Conservation (phyloP, 2,888 invertebrate species). For the Chorisops tibialis region DNA sequence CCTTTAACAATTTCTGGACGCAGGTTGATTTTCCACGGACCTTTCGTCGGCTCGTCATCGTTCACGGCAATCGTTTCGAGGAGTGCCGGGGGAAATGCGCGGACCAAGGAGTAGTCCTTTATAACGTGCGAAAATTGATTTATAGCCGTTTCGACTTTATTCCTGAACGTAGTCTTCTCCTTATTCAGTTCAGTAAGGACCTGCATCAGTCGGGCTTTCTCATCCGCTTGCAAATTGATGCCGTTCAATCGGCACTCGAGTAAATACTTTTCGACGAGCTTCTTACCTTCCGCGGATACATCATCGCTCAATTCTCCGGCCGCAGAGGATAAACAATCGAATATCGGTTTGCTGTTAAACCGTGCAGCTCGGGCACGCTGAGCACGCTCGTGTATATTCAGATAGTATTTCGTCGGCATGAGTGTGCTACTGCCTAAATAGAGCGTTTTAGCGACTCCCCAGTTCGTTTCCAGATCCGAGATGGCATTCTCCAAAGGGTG, state of each 20-base stretch:
- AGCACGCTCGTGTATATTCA: slow-evolving; percentile 76
- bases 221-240: slow-evolving; percentile 60
- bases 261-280: slow-evolving; percentile 72
- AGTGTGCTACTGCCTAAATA: slow-evolving; percentile 74
- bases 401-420: slow-evolving; percentile 75
- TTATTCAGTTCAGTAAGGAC: slow-evolving; percentile 56
- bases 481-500: slow-evolving; percentile 71
- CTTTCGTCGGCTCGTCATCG: slow-evolving; percentile 59
- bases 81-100: slow-evolving; percentile 70
- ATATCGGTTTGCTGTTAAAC: slow-evolving; percentile 68
- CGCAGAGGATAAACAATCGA: slow-evolving; percentile 56
- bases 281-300: slow-evolving; percentile 59
- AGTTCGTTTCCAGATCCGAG: slow-evolving; percentile 73
- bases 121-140: slow-evolving; percentile 66
- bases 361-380: slow-evolving; percentile 69
- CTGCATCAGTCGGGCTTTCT: slow-evolving; percentile 57
- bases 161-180: slow-evolving; percentile 62
- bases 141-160: slow-evolving; percentile 64
- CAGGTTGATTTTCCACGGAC: slow-evolving; percentile 83
- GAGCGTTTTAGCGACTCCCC: slow-evolving; percentile 82
- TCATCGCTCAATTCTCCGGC: background rate
- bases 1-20: slow-evolving; percentile 67
- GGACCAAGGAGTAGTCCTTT: slow-evolving; percentile 62
- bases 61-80: slow-evolving; percentile 65
- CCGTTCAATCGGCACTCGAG: slow-evolving; percentile 84